These are phyloP conservation scores for Leptoclinus maculatus DNA, from an alignment of 2,797 vertebrate genomes.

Conservation along the genomic window DNA sequence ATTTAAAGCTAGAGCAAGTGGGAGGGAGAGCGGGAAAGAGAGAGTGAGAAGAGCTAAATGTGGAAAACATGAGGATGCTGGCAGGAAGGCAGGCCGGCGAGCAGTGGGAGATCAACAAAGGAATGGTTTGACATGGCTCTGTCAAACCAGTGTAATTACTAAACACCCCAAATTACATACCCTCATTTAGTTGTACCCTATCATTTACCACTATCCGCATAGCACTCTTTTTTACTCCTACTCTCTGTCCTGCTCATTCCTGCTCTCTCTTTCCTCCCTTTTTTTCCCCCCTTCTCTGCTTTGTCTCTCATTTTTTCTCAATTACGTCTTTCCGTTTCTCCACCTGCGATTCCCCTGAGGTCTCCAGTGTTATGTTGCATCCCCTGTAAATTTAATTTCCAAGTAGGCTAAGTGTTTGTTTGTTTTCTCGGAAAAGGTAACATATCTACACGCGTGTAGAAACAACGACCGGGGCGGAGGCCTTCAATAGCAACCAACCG, in stretches of 20 bases:
- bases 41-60: slow-evolving; percentile 77
- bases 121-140: slow-evolving; percentile 79
- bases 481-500: slow-evolving; percentile 40
- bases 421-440: slow-evolving; percentile 17
- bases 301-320: slow-evolving; percentile 39
- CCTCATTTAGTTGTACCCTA: slow-evolving; percentile 84
- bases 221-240: slow-evolving; percentile 66
- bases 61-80: slow-evolving; percentile 80
- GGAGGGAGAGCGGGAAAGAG: slow-evolving; percentile 48
- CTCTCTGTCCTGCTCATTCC: slow-evolving; percentile 54
- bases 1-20: slow-evolving; percentile 62
- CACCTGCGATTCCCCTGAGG: slow-evolving; percentile 50
- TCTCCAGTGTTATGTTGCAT: slow-evolving; percentile 37
- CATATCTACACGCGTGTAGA: background rate
- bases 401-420: slow-evolving; percentile 10
- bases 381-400: slow-evolving; percentile 14
- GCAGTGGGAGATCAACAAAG: slow-evolving; percentile 73
- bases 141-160: slow-evolving; percentile 84
- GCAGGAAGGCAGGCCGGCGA: slow-evolving; percentile 54
- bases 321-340: slow-evolving; percentile 33
- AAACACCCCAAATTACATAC: slow-evolving; percentile 86
- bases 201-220: slow-evolving; percentile 81
- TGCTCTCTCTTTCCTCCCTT: slow-evolving; percentile 24
- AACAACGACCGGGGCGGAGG: slow-evolving; percentile 24
- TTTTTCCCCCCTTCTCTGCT: slow-evolving; percentile 16